Base-by-base conservation (phyloP, 2,113 vertebrate genomes). In the Platysternon megacephalum region DNA sequence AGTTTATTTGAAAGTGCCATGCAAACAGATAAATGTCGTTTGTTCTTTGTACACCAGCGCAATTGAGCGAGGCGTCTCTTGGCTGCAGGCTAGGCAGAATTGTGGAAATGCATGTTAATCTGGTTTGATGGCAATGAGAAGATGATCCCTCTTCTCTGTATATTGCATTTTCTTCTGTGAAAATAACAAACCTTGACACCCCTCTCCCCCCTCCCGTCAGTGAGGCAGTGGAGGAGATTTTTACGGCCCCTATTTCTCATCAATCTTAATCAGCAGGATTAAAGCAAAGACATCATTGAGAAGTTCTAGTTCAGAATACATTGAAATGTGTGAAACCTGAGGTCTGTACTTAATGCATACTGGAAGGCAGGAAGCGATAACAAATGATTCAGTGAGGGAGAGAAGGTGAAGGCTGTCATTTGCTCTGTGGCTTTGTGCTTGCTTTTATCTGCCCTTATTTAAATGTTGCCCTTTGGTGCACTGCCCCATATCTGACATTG, bases 261-360 rank as follows among this genome's bases (percentile, higher is more conserved):
- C 92, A 28, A 24, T 92, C 49, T 88, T 94, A 86, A 95, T 89
- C 92, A 65, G 52, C 61, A 82, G 39, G 93, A 90, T 86, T 85
- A n/a, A 58, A 49, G 32, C 24, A 78, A 89, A 79, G 65, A 16
- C 89, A 21, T 65, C 68, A 35, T 51, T 88, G 87, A 87, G 87
- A 89, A 86, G 72, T 79, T 94, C 79, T 84, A 5, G 42, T 53
- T 88, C 42, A 4, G 68, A 86, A 44, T 96, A 68, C 72, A 22
- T 80, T 21, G 52, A 83, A 46, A 16, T 79, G 35, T 19, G 72
- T 88, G 42, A 94, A 84, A 52, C 49, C 32, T 1, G 4, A 84
- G 84, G 28, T 53, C 26, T 93, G 78, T 90, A 85, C 79, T 87
- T 94, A 35, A n/a, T 83, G 56, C 86, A 11, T 79, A 9, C 42